Conservation (phyloP, 1,140 invertebrate genomes). For the Anthonomus grandis region DNA sequence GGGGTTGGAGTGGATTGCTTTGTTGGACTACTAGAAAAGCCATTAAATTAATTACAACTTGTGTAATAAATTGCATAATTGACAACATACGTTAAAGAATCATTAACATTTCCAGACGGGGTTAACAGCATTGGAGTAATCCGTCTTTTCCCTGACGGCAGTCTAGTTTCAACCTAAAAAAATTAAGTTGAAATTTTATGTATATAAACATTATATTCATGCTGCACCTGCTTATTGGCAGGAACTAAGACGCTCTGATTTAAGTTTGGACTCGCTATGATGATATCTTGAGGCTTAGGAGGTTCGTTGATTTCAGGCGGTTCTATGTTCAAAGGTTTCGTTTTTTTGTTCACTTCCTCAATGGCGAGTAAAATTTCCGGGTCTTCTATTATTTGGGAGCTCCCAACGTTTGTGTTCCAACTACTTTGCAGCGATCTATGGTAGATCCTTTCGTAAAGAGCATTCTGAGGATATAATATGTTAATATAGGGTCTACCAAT, state of each 20-base stretch:
- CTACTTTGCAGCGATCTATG: constrained; percentile 68
- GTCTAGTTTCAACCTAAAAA: constrained; percentile 78
- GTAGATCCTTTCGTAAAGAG: constrained; percentile 80
- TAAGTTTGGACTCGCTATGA: constrained; percentile 38
- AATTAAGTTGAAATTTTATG: neutral
- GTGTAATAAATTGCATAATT: neutral
- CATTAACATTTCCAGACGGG: no score
- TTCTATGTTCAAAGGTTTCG: constrained; percentile 11
- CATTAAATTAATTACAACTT: no score
- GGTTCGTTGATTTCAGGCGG: constrained; percentile 28
- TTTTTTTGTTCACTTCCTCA: constrained; percentile 48
- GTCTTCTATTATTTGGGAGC: constrained; percentile 75
- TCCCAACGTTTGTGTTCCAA: constrained; percentile 51
- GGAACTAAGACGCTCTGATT: constrained; percentile 58
- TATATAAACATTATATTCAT: neutral
- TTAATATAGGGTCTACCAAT: no score
- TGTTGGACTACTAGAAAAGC: no score
- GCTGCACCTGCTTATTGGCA: constrained; percentile 73
- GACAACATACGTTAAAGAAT: no score
- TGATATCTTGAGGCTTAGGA: constrained; percentile 24
- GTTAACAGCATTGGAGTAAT: constrained; percentile 96
- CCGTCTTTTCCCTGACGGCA: constrained; percentile 86
- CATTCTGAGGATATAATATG: constrained; percentile 55
- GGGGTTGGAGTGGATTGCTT: no score
- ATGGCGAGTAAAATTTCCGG: constrained; percentile 68